Evolutionary conservation across 2,797 vertebrate species (phyloP).

Genomic region (Yasuhikotakia modesta): DNA sequence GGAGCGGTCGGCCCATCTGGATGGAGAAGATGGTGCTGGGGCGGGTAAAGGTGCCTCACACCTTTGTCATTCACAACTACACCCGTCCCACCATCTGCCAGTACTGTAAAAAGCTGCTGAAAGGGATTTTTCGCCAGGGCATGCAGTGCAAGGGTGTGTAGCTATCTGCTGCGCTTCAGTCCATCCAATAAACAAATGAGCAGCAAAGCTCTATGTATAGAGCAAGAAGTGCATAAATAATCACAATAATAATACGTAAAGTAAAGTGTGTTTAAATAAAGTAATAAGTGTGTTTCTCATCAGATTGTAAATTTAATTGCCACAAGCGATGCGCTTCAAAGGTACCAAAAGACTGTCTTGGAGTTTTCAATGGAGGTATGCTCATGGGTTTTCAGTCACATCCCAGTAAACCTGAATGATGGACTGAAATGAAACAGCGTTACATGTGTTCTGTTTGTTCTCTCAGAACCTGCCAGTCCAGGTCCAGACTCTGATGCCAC

Average conservation of each 20-base stretch:
- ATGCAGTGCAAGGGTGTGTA: constrained; percentile 95
- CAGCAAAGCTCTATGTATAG: no score
- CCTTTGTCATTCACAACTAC: constrained; percentile 95
- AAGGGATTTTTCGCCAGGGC: constrained; percentile 95
- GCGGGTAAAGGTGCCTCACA: constrained; percentile 94
- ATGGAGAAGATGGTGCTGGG: constrained; percentile 98
- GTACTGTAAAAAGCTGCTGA: constrained; percentile 94
- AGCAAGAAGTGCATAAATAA: no score
- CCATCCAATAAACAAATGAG: no score
- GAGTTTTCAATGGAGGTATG: constrained; percentile 93
- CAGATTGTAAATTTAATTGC: constrained; percentile 97
- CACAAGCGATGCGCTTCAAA: constrained; percentile 96
- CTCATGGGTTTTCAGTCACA: background rate
- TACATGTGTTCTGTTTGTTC: background rate
- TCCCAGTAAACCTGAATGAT: background rate
- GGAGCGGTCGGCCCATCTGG: constrained; percentile 97
- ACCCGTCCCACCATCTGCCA: constrained; percentile 96
- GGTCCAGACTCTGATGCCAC: constrained; percentile 90
- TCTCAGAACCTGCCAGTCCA: constrained; percentile 87
- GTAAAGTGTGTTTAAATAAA: no score
- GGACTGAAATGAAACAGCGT: background rate
- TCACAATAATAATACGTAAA: background rate
- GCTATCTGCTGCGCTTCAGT: background rate
- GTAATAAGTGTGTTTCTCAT: no score
- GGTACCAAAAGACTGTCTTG: constrained; percentile 96